Conservation (phyloP, 2,888 invertebrate genomes). For the Iphiclides podalirius region DNA sequence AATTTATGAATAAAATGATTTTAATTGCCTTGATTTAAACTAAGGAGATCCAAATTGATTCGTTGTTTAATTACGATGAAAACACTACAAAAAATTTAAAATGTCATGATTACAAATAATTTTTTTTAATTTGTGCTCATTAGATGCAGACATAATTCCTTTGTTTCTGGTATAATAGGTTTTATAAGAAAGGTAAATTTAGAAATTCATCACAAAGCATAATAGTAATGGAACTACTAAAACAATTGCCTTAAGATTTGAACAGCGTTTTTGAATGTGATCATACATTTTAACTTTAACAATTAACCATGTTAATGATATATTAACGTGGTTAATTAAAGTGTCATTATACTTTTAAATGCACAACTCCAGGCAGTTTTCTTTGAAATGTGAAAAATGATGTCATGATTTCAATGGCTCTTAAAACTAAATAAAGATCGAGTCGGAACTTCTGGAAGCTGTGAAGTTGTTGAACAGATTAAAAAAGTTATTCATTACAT, state of each 20-base stretch:
- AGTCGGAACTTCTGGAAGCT: constrained; percentile 3
- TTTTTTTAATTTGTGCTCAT: constrained; percentile 10
- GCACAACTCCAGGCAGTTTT: no score
- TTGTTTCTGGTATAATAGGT: neutral
- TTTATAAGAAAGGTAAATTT: neutral
- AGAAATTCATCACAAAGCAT: neutral
- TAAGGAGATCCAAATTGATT: constrained; percentile 15
- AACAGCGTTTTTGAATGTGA: no score
- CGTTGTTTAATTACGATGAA: constrained; percentile 1
- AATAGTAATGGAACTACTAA: no score
- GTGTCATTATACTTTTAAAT: no score
- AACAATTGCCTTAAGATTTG: no score
- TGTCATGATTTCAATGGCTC: neutral
- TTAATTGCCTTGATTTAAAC: constrained; percentile 7
- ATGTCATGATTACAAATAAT: neutral
- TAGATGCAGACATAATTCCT: neutral
- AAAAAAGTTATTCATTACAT: no score
- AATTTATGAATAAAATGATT: constrained; percentile 1
- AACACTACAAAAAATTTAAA: constrained; percentile 1
- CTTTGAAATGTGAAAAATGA: no score
- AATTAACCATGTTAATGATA: no score
- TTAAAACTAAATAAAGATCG: constrained; percentile 1
- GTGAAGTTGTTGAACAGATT: constrained; percentile 13
- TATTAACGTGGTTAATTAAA: no score
- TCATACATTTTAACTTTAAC: no score